Evolutionary conservation across 2,113 vertebrate genomes (phyloP).

Genomic region (Brachypodius melanocephalos): DNA sequence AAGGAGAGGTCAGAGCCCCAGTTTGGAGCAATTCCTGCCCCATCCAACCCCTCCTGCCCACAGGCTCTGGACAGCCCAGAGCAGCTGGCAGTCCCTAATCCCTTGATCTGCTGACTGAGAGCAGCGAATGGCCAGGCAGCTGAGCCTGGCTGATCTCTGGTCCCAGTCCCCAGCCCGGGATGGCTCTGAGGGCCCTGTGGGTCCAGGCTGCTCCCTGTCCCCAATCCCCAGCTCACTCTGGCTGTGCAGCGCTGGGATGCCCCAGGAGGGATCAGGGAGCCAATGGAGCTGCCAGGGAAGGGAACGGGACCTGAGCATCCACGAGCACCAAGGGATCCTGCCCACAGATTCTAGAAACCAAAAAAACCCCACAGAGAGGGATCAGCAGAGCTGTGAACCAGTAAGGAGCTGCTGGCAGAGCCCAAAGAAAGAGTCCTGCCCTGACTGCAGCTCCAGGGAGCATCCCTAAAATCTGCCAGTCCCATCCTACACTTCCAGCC

Average conservation of each 20-base stretch:
- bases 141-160: neutral
- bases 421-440: neutral
- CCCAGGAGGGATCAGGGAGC: neutral
- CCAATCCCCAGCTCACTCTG: neutral
- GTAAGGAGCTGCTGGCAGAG: neutral
- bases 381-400: neutral
- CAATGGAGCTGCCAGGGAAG: neutral
- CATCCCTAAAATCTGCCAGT: neutral
- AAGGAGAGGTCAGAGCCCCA: rapidly evolving
- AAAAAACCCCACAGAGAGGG: neutral
- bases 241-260: neutral
- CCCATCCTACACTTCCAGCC: neutral
- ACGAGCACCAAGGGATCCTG: neutral
- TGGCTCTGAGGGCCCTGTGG: neutral
- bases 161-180: neutral
- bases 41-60: neutral
- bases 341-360: neutral
- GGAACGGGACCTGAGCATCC: neutral
- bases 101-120: rapidly evolving
- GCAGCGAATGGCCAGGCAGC: neutral
- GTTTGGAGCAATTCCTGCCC: neutral
- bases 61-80: neutral
- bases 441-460: neutral
- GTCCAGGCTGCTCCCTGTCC: neutral
- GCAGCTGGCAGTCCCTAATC: neutral